phyloP scores from a whole-genome alignment of 2,888 invertebrate species.

The Bellardia bayeri region DNA sequence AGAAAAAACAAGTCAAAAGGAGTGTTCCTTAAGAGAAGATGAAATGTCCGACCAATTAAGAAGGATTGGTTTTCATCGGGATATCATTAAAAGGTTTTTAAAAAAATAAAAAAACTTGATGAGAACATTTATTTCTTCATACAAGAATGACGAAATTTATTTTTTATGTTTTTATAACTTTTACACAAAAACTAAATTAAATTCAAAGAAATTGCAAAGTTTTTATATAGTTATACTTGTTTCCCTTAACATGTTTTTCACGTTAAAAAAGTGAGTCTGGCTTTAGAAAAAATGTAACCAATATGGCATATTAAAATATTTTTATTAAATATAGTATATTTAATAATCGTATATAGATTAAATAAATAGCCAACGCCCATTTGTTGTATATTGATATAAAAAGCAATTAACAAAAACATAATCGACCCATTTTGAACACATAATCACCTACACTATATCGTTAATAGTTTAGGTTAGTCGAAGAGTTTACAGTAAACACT shows the following conservation, averaged over 20 bases:
- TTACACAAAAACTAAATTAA: no score
- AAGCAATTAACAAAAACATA: constrained; percentile 64
- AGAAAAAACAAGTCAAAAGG: no score
- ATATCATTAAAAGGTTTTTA: no score
- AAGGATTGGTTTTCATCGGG: no score
- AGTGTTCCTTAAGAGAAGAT: no score
- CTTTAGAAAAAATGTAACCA: neutral
- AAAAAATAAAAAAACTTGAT: no score
- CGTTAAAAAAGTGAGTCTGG: neutral
- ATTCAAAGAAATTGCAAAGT: no score
- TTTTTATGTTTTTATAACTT: no score
- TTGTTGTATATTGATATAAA: constrained; percentile 55
- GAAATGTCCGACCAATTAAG: no score
- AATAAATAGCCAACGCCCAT: constrained; percentile 68
- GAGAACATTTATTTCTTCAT: no score
- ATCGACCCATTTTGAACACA: constrained; percentile 57
- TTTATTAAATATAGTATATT: neutral
- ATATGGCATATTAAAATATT: constrained; percentile 15
- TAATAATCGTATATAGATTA: constrained; percentile 41
- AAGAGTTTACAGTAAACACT: neutral
- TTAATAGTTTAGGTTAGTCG: neutral
- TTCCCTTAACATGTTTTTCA: neutral
- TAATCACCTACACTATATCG: neutral
- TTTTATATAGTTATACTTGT: neutral
- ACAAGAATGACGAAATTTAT: no score